Evolutionary conservation across 2,888 invertebrate genomes (phyloP).

Genomic region (Lysandra coridon): DNA sequence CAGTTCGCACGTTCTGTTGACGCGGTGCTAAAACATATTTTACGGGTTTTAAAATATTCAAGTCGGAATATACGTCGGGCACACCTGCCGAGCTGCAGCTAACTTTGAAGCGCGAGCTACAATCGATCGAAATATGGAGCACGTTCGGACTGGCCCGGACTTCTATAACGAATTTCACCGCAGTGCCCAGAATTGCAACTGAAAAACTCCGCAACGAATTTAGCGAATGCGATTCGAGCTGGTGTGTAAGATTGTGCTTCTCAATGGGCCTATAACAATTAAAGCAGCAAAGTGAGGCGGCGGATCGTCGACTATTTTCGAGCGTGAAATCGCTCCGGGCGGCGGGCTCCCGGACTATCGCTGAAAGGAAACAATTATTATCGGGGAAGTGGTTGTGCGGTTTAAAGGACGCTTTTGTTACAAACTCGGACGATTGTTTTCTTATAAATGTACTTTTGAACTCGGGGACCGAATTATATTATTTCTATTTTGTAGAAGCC

Average conservation of each 20-base stretch:
- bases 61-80: not conserved
- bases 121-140: slow-evolving; percentile 6
- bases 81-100: not conserved
- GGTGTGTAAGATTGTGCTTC: not conserved
- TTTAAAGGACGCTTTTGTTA: slow-evolving; percentile 6
- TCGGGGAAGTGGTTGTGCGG: slow-evolving; percentile 22
- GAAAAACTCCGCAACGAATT: not conserved
- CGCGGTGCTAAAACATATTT: slow-evolving; percentile 17
- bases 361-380: slow-evolving; percentile 34
- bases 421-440: not conserved
- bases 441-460: slow-evolving; percentile 17
- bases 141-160: not conserved
- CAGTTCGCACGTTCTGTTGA: not conserved
- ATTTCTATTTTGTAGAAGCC: not conserved
- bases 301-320: slow-evolving; percentile 18
- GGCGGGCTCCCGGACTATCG: slow-evolving; percentile 25
- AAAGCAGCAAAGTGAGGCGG: not conserved
- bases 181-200: not conserved
- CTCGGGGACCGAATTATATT: not conserved
- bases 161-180: not conserved
- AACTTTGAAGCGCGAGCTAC: not conserved
- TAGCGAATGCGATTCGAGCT: not conserved
- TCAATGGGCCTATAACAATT: slow-evolving; percentile 4
- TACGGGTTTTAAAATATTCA: slow-evolving; percentile 11
- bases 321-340: slow-evolving; percentile 31